Evolutionary conservation across 2,113 vertebrate species (phyloP), one percentile per base, ranked within the genome.

Genomic region (Saimiri boliviensis): DNA sequence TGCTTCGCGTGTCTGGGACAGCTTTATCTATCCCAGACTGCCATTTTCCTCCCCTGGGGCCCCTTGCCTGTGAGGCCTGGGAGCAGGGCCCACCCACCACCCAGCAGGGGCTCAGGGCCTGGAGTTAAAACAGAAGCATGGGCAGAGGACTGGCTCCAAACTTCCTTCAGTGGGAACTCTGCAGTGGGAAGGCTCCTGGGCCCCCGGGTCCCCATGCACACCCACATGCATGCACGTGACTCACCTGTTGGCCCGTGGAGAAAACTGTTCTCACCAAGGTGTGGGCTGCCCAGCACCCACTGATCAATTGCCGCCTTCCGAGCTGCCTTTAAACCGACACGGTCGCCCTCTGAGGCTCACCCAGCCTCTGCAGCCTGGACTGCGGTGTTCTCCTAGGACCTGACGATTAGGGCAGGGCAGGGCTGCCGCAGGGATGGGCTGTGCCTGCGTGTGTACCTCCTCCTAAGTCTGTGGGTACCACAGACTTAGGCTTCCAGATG

Each of bases 251-350:
- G 30, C 37, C 30, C 58, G 3, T 2, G 17, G 63, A 73, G 63
- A 49, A 60, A 71, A 10, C n/a, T 49, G 14, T 56, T 23, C 52
- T 7, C 19, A 19, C 5, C 9, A 12, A 6, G 30, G 9, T 68
- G 19, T 25, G 76, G 35, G 32, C 52, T 80, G 16, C 30, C 17
- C 25, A 1, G 20, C 20, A 52, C 42, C 19, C 16, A 5, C 32
- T 79, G 35, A n/a, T 13, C 42, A 35, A 23, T 37, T 6, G 8
- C 32, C 42, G 23, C 82, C 21, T 25, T 76, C 66, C 10, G 0
- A 52, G n/a, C 30, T 12, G 0, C 40, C 37, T 42, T n/a, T 1
- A n/a, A 20, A 66, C 23, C 2, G 13, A n/a, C 6, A 2, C 6
- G 23, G 52, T 0, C 10, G 4, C 30, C 68, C 74, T 45, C 66